phyloP scores from a whole-genome alignment of 2,113 vertebrate genomes.

The Caranx ignobilis region DNA sequence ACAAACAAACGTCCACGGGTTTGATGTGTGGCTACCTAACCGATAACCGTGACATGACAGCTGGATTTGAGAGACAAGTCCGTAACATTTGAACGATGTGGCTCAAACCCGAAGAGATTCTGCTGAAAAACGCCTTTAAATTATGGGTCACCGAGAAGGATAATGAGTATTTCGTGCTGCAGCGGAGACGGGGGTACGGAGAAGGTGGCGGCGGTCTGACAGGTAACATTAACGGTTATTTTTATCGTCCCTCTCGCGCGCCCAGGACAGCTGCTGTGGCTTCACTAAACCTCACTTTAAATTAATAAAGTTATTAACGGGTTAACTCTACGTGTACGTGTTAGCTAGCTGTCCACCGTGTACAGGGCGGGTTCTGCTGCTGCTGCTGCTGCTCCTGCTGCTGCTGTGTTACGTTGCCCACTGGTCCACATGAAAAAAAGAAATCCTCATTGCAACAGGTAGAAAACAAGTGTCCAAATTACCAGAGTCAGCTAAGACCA shows the following conservation, averaged over 20 bases:
- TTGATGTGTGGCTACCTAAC: conserved; percentile 46
- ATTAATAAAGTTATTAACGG: not conserved
- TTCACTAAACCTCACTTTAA: not conserved
- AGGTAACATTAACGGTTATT: conserved; percentile 81
- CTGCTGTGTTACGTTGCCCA: not conserved
- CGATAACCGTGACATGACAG: conserved; percentile 72
- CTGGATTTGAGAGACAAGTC: conserved; percentile 35
- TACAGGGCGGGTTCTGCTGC: conserved; percentile 45
- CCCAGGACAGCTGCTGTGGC: not conserved
- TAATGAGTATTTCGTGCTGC: conserved; percentile 95
- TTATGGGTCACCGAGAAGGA: conserved; percentile 95
- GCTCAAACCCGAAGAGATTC: conserved; percentile 95
- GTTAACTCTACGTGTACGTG: not conserved
- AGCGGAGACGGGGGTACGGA: conserved; percentile 92
- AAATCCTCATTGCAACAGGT: conserved; percentile 72
- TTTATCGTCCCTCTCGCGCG: not conserved
- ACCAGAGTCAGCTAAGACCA: not conserved
- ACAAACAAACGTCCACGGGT: conserved; percentile 78
- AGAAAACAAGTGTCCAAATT: not conserved
- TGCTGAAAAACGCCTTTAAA: conserved; percentile 96
- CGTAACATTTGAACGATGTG: conserved; percentile 86
- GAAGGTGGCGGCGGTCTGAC: conserved; percentile 93
- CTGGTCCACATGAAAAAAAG: too few relatives aligned
- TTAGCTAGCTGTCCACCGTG: conserved; percentile 11
- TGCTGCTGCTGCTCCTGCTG: not conserved